Conservation (phyloP, 2,797 vertebrate species). For the Propithecus deckenii region DNA sequence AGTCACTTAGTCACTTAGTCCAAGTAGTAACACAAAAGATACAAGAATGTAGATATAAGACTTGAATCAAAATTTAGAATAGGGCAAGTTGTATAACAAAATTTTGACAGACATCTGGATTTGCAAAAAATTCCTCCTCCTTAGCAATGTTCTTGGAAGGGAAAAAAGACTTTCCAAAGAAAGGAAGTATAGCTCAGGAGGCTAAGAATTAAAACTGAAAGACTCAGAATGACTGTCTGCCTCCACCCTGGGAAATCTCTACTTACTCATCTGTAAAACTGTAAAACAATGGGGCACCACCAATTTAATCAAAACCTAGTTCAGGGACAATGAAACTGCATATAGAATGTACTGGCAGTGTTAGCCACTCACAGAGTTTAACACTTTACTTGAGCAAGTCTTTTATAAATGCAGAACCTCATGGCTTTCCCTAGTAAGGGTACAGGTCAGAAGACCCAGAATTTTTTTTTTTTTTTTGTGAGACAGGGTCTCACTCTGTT, state of each 20-base stretch:
- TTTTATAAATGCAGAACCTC: neutral
- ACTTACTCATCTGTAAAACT: conserved; percentile 51
- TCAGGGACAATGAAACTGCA: conserved; percentile 4
- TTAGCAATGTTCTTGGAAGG: conserved; percentile 47
- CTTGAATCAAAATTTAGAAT: conserved; percentile 48
- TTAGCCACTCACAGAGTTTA: neutral
- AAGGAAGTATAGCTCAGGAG: conserved; percentile 15
- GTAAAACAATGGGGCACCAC: conserved; percentile 35
- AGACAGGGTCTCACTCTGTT: no score
- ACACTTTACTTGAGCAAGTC: neutral
- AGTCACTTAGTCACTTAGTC: conserved; percentile 39
- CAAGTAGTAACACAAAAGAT: conserved; percentile 23
- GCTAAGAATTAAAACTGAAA: conserved; percentile 50
- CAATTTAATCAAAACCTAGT: conserved; percentile 17
- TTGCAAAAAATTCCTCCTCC: conserved; percentile 45
- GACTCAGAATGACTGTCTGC: neutral
- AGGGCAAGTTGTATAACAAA: neutral
- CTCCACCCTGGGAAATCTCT: conserved; percentile 39
- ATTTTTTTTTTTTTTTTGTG: neutral
- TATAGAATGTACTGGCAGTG: neutral
- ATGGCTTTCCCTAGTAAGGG: neutral
- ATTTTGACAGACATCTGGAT: conserved; percentile 56
- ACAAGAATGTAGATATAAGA: conserved; percentile 55
- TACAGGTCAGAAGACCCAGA: neutral
- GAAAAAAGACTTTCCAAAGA: conserved; percentile 37